Evolutionary conservation across 2,113 vertebrate genomes (phyloP), one percentile per base, ranked within the genome.

Genomic region (Bufo gargarizans): DNA sequence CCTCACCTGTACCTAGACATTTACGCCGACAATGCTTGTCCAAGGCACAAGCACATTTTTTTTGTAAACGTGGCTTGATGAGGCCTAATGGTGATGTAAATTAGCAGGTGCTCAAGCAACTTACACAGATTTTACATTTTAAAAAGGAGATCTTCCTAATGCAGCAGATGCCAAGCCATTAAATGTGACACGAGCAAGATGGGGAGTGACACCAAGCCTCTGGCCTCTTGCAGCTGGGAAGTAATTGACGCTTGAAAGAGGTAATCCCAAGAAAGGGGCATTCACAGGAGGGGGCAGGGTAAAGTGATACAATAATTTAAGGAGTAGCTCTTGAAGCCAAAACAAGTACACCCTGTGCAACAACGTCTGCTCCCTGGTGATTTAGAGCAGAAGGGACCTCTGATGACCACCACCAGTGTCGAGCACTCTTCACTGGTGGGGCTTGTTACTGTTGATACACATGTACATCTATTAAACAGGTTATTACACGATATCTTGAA

Each of bases 151-250:
- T 55, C 33, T 33, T 86, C 43, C 58, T 19, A 16, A 50, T 80
- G 86, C 2, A 80, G 77, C 86, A 87, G 77, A 71, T 69, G 85
- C 78, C 43, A 77, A 71, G 50, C 50, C 86, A 81, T 80, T 87
- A 87, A 80, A 59, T 81, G 20, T 86, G 86, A 87, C 86, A 87
- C 47, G 50, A 79, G 85, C 59, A 69, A 56, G 61, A 87, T 43
- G 63, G 61, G 79, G 77, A 67, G n/a, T 71, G 76, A 80, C 61
- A 87, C 47, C n/a, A 53, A 87, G 86, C 86, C 86, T 45, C 77
- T 86, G 76, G 85, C 61, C 85, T 80, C 76, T 87, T 79, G 85
- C 85, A 87, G 86, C 76, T 87, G 86, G 86, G 86, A 80, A n/a
- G 77, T 87, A 87, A 87, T 81, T 80, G 79, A 80, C 50, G 86